A percentile compares a stretch with the other conserved stretches of the same genome.
Conservation (phyloP, 1,140 invertebrate genomes). For the Drosophila nikananu region DNA sequence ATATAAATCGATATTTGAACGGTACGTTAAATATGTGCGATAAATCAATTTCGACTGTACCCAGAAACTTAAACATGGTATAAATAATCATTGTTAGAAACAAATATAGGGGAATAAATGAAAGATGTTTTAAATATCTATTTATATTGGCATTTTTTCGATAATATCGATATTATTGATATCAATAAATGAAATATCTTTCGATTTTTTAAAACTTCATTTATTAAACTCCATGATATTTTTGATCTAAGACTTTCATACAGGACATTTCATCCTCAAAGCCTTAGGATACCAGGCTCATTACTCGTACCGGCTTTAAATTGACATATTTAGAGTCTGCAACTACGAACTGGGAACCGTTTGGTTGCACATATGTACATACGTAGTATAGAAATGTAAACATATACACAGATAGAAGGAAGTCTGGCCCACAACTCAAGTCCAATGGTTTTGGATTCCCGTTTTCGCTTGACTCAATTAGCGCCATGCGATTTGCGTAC, state of each 20-base stretch:
- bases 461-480: constrained; percentile 40
- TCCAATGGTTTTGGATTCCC: constrained; percentile 29
- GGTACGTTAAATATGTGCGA: neutral
- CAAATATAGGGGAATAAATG: no score
- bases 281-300: neutral
- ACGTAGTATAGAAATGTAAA: neutral
- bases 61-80: no score
- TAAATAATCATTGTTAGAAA: no score
- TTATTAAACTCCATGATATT: neutral
- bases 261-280: neutral
- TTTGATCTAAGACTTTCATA: neutral
- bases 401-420: constrained; percentile 22
- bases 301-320: constrained; percentile 18
- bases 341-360: constrained; percentile 10
- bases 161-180: neutral
- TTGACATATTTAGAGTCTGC: constrained; percentile 28
- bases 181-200: no score
- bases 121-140: neutral
- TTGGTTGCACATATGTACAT: neutral
- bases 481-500: constrained; percentile 37
- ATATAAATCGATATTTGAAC: neutral
- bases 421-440: constrained; percentile 30
- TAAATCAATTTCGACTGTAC: no score
- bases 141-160: no score
- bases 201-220: neutral